Evolutionary conservation across 2,113 vertebrate species (phyloP), one percentile per base, ranked within the genome.

Genomic region (Malurus alboscapulatus): DNA sequence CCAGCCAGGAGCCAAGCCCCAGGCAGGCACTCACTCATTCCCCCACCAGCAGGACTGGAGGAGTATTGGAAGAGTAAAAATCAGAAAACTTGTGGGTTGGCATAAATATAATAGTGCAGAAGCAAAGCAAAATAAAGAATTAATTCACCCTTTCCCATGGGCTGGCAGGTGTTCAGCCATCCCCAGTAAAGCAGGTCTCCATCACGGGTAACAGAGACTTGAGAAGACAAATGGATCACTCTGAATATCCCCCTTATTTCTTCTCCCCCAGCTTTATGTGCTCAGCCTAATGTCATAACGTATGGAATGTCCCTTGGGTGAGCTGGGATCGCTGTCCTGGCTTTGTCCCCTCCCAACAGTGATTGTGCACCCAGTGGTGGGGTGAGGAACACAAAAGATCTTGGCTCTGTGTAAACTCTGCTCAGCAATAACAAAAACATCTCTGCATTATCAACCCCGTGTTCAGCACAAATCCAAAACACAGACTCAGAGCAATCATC

Each of bases 181-280:
- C 16, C 38, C 53, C 47, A 74, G 16, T 45, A 47, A 59, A 74
- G 38, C 45, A 53, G 61, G 16, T 16, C 38, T 50, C 68, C 24
- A 47, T 42, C 61, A 22, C 10, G 29, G 0, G 0, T 38, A 58
- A 58, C 2, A 3, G n/a, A 38, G n/a, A 53, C 29, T 47, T 29
- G 45, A 59, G 61, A 59, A 53, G 45, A 53, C 16, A 74, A 59
- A 53, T 29, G 17, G 19, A 45, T n/a, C 22, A n/a, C 36, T 51
- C 67, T 59, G 53, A 81, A 81, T 58, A 29, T 38, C 4, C 7
- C 13, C 9, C 7, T 10, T 38, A 38, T 47, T 40, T 68, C 53
- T 67, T 38, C 61, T 59, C 45, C n/a, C 25, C 5, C n/a, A 34
- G 77, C 19, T 74, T 53, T 47, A 34, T 40, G 45, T 53, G 32